Percentiles rank a stretch among this genome's conserved stretches.
phyloP scores from a whole-genome alignment of 2,113 vertebrate species.

The Nerophis ophidion region DNA sequence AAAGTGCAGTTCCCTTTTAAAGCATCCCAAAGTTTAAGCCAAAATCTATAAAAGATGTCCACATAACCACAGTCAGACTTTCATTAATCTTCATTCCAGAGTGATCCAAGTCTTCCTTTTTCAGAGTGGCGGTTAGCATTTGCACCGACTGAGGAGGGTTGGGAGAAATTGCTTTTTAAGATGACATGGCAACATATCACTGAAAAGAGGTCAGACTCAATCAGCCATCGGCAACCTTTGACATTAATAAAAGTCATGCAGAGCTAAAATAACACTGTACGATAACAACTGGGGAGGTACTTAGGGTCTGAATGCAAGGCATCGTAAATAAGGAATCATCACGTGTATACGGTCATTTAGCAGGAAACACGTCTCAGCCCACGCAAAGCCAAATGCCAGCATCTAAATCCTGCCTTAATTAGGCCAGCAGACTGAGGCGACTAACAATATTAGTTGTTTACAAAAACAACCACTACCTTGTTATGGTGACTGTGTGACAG shows the following conservation, averaged over 20 bases:
- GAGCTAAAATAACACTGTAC: constrained; percentile 48
- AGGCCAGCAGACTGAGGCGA: constrained; percentile 52
- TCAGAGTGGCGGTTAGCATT: constrained; percentile 66
- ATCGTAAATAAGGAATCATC: constrained; percentile 37
- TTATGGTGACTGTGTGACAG: constrained; percentile 53
- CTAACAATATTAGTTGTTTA: constrained; percentile 62
- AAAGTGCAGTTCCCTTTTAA: too few species aligned
- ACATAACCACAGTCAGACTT: too few species aligned
- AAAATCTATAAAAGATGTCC: too few species aligned
- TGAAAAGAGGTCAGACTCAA: constrained; percentile 66
- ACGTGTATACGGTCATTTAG: constrained; percentile 57
- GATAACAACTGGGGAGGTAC: constrained; percentile 54
- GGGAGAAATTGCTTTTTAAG: constrained; percentile 70
- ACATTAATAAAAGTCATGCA: constrained; percentile 69
- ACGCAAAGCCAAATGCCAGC: constrained; percentile 62
- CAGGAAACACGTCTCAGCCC: constrained; percentile 50
- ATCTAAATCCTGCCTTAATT: constrained; percentile 64
- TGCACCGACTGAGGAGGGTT: constrained; percentile 27
- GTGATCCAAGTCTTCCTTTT: constrained; percentile 48
- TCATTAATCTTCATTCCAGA: constrained; percentile 60
- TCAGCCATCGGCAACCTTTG: constrained; percentile 64
- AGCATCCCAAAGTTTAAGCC: too few species aligned
- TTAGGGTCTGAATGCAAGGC: constrained; percentile 34
- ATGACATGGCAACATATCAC: constrained; percentile 70
- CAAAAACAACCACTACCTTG: constrained; percentile 57